Conservation (phyloP, 2,113 vertebrate genomes). For the Platichthys stellatus region DNA sequence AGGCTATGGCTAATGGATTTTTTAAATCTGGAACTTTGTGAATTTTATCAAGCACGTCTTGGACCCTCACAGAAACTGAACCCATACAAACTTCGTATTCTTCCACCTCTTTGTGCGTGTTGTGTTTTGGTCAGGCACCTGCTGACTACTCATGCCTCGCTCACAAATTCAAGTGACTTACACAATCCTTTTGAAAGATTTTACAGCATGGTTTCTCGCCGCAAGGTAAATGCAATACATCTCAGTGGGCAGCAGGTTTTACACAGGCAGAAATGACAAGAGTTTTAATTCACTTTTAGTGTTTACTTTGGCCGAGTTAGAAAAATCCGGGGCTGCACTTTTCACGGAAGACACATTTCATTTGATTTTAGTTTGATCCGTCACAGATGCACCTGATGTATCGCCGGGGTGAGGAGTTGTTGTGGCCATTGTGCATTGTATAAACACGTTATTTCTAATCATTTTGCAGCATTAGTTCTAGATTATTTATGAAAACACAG, state of each 20-base stretch:
- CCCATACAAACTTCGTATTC: too few relatives aligned
- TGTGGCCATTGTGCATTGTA: neutral
- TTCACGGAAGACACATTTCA: neutral
- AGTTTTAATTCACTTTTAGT: slow-evolving; percentile 13
- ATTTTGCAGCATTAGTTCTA: neutral
- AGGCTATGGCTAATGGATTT: too few relatives aligned
- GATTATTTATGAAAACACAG: neutral
- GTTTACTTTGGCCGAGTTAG: slow-evolving; percentile 11
- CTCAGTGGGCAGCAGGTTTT: slow-evolving; percentile 18
- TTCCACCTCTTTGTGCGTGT: too few relatives aligned
- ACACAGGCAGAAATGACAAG: slow-evolving; percentile 3
- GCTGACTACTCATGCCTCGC: neutral
- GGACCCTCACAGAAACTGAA: too few relatives aligned
- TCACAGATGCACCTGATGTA: neutral
- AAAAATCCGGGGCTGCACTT: slow-evolving; percentile 18
- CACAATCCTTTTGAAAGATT: neutral
- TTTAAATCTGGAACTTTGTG: too few relatives aligned
- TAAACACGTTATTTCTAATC: neutral
- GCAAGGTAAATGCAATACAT: slow-evolving; percentile 2
- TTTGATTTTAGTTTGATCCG: neutral
- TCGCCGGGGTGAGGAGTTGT: neutral
- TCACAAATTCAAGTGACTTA: neutral
- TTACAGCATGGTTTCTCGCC: neutral
- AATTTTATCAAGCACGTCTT: too few relatives aligned
- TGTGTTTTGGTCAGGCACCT: neutral